Evolutionary conservation across 92 coral and sea anemone genomes (phyloP).

Genomic region (Desmophyllum pertusum): DNA sequence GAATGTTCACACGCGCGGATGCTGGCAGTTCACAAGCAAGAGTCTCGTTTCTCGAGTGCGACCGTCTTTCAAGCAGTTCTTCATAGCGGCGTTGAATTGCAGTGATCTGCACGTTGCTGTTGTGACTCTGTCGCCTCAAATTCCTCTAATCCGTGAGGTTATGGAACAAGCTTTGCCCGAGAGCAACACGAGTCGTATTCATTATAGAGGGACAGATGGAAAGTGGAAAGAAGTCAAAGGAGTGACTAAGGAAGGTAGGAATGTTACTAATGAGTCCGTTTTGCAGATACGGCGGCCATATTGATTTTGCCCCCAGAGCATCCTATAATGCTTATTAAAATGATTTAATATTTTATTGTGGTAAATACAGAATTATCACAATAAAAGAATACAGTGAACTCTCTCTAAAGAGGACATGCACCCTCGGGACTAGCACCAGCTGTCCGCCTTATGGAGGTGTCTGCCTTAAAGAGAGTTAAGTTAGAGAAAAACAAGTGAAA

Average conservation of each 20-base stretch:
- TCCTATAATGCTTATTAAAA: no score
- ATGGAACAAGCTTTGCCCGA: slow-evolving; percentile 71
- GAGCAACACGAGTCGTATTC: slow-evolving; percentile 72
- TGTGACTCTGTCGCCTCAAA: slow-evolving; percentile 94
- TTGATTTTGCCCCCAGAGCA: no score
- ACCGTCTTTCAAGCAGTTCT: slow-evolving; percentile 86
- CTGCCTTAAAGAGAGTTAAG: no score
- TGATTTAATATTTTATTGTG: no score
- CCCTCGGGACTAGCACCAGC: no score
- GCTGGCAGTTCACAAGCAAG: slow-evolving; percentile 91
- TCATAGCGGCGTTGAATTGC: slow-evolving; percentile 68
- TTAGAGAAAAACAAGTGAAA: no score
- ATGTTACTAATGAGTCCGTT: no score
- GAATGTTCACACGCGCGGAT: slow-evolving; percentile 89
- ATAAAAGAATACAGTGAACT: no score
- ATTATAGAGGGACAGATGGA: slow-evolving; percentile 85
- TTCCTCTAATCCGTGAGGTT: slow-evolving; percentile 81
- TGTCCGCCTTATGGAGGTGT: no score
- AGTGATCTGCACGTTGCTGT: slow-evolving; percentile 79
- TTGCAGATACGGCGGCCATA: no score
- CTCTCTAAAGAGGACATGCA: no score
- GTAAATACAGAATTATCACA: no score
- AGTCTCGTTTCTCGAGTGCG: slow-evolving; percentile 86
- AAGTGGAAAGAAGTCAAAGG: slow-evolving; percentile 86
- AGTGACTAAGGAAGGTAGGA: slow-evolving; percentile 84